Percentiles rank a stretch among this genome's conserved stretches.
Evolutionary conservation across 2,888 invertebrate species (phyloP).

Genomic region (Pachydiplax longipennis): DNA sequence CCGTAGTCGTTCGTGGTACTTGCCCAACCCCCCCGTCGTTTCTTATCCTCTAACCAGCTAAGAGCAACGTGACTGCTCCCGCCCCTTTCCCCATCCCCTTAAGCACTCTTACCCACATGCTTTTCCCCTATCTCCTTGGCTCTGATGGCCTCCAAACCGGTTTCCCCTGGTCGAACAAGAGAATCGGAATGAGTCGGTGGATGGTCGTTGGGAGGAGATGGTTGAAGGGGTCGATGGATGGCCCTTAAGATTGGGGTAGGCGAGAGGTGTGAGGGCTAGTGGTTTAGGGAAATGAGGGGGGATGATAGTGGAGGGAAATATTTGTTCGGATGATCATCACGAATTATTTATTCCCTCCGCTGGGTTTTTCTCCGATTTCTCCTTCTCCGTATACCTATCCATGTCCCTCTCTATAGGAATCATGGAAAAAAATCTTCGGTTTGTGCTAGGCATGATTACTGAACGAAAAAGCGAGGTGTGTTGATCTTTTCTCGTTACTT

Average conservation of each 20-base stretch:
- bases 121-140: background rate
- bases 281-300: background rate
- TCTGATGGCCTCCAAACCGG: constrained; percentile 41
- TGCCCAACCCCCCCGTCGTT: background rate
- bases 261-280: background rate
- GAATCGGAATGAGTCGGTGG: background rate
- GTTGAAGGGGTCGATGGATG: constrained; percentile 19
- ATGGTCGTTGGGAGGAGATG: background rate
- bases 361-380: background rate
- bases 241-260: background rate
- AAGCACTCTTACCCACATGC: background rate
- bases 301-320: background rate
- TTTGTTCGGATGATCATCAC: constrained; percentile 28
- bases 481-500: background rate
- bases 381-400: background rate
- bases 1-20: background rate
- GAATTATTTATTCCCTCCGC: constrained; percentile 10
- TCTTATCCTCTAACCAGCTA: constrained; percentile 36
- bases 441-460: background rate
- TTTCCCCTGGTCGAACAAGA: background rate
- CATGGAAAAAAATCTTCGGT: too few species aligned
- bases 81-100: background rate
- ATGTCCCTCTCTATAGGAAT: too few species aligned
- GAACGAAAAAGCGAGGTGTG: background rate
- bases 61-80: background rate